Evolutionary conservation across 2,888 invertebrate genomes (phyloP).

Genomic region (Terebella lapidaria): DNA sequence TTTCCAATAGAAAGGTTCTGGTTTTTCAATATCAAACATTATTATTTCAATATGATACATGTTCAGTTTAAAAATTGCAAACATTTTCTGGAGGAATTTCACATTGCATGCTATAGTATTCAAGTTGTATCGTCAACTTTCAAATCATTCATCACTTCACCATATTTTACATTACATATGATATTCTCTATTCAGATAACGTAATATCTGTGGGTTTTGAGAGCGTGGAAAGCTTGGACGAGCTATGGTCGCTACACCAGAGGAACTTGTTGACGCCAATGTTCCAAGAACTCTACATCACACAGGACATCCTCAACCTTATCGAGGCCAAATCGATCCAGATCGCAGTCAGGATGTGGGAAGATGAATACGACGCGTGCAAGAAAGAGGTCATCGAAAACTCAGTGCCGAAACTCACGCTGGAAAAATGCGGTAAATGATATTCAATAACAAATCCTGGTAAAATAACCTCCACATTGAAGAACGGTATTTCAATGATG

Average conservation of each 20-base stretch:
- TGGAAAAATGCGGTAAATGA: background rate
- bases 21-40: too few relatives aligned
- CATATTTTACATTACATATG: too few relatives aligned
- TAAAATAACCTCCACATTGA: too few relatives aligned
- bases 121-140: too few relatives aligned
- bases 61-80: too few relatives aligned
- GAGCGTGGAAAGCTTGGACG: background rate
- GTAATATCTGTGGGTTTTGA: background rate
- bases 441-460: too few relatives aligned
- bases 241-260: background rate
- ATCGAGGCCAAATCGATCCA: background rate
- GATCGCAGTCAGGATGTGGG: background rate
- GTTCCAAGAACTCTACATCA: background rate
- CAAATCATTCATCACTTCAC: too few relatives aligned
- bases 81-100: too few relatives aligned
- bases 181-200: background rate
- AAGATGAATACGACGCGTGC: background rate
- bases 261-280: background rate
- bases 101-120: too few relatives aligned
- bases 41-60: too few relatives aligned
- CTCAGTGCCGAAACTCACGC: background rate
- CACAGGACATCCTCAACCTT: background rate
- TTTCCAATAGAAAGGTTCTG: too few relatives aligned
- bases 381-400: background rate
- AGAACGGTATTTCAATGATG: too few relatives aligned